Evolutionary conservation across 2,888 invertebrate species (phyloP), one percentile per base, ranked within the genome.

Genomic region (Chloroclysta siterata): DNA sequence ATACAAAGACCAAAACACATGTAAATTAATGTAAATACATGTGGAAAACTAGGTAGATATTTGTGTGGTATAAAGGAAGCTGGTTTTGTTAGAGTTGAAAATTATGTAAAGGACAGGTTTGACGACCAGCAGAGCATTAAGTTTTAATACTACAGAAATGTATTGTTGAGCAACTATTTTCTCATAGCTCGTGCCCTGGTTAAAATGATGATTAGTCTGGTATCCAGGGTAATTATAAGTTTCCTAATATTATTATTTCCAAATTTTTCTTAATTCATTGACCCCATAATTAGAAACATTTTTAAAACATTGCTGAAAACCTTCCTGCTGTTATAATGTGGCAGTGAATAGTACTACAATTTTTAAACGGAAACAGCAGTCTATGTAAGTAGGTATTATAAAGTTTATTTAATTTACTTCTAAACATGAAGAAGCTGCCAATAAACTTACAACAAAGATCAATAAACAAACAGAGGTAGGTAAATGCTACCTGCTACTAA

Each of bases 31-130:
- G 53, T 51, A 56, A 50, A 60, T 50, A 22, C 0, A 39, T 68
- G 53, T 51, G 58, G 62, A 64, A 51, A 68, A 62, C 53, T 56
- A 39, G 36, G 36, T 39, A 39, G 36, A 11, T 11, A 54, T 64
- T 57, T 53, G 64, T 56, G 39, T 62, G 51, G 62, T 51, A 67
- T n/a, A 67, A 64, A 53, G 56, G 66, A 72, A 58, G 54, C 62
- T 39, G 67, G 70, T 72, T 62, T 56, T 41, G 47, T 52, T 63
- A 58, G 69, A 59, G 58, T 51, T 51, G 33, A 36, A 52, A 62
- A 58, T 69, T 70, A 71, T 77, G 69, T 68, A 71, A 75, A 65
- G 65, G 56, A 69, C 68, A 29, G 44, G 66, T 55, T 69, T 64
- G 46, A 58, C 52, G 63, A 41, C 61, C 65, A 71, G 56, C 65